Base-by-base conservation (phyloP, 2,888 invertebrate species). In the Mythimna ferrago region DNA sequence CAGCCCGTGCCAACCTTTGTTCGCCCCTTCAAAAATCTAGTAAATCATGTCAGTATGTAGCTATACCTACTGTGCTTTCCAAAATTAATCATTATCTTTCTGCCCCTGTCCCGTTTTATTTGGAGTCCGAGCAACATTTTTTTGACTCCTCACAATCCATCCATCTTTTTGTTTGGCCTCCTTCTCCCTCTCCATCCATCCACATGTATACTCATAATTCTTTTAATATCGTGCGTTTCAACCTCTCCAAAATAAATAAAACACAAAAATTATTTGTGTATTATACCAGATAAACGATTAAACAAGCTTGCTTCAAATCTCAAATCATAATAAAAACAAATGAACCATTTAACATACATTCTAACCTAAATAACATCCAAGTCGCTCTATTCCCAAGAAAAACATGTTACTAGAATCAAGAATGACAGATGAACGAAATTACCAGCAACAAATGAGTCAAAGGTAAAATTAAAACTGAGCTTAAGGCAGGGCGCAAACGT, bases 391-490 rank as follows among this genome's bases (percentile, higher is more conserved):
- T 81, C 54, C 41, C n/a, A 56, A 54, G 41, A 66, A 66, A 44
- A 62, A 54, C 53, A 56, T 21, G 5, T 21, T 32, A n/a, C 48
- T 1, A 35, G 71, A 67, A 51, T 53, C 66, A 61, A 54, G 64
- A 65, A 77, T 67, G 61, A 77, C 48, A 56, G 44, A 71, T 67
- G 61, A 57, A 67, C 58, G 56, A 35, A 72, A 65, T 67, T 65
- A 70, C 78, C 56, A 51, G 26, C 41, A 16, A 71, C 53, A 51
- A 68, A 41, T 64, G 78, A 78, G 38, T 79, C 65, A 73, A 57
- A 73, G 56, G 73, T 57, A 77, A 54, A 77, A 71, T 77, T 78
- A 48, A 78, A 68, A 71, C 66, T 32, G 5, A 32, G 3, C 26
- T 26, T 26, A 26, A 26, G 26, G 26, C 26, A 26, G 26, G 26